phyloP scores from a whole-genome alignment of 2,113 vertebrate genomes.

The Cinclus mexicanus region DNA sequence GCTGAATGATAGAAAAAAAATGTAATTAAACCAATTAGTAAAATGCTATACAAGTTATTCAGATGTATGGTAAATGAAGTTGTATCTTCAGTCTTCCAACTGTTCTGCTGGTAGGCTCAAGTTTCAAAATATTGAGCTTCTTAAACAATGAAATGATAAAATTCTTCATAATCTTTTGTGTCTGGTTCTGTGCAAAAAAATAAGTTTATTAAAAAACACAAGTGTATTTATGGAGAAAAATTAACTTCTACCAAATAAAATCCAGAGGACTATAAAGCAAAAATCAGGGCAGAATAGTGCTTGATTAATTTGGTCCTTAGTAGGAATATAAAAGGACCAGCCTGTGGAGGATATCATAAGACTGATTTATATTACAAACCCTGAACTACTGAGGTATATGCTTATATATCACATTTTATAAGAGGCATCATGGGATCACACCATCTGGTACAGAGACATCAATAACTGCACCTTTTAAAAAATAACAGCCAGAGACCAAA shows the following conservation, averaged over 20 bases:
- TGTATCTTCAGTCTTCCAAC: background rate
- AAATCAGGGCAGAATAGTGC: constrained; percentile 27
- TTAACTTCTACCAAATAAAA: background rate
- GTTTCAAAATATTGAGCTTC: background rate
- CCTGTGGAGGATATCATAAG: constrained; percentile 20
- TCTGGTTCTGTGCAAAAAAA: background rate
- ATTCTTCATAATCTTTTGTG: background rate
- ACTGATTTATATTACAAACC: constrained; percentile 58
- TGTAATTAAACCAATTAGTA: background rate
- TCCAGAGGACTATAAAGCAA: background rate
- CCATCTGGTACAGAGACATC: constrained; percentile 65
- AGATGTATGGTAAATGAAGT: background rate
- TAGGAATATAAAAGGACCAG: constrained; percentile 59
- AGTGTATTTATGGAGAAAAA: background rate
- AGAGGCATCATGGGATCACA: constrained; percentile 54
- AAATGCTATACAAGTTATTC: background rate
- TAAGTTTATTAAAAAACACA: background rate
- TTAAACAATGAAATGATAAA: background rate
- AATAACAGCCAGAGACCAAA: constrained; percentile 10
- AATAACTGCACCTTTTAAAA: constrained; percentile 59
- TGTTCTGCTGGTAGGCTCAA: background rate
- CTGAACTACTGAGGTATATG: constrained; percentile 65
- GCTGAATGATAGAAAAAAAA: background rate
- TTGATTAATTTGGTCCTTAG: constrained; percentile 67
- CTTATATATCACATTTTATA: constrained; percentile 70